phyloP scores from a whole-genome alignment of 2,113 vertebrate species.

The Silurus asotus region DNA sequence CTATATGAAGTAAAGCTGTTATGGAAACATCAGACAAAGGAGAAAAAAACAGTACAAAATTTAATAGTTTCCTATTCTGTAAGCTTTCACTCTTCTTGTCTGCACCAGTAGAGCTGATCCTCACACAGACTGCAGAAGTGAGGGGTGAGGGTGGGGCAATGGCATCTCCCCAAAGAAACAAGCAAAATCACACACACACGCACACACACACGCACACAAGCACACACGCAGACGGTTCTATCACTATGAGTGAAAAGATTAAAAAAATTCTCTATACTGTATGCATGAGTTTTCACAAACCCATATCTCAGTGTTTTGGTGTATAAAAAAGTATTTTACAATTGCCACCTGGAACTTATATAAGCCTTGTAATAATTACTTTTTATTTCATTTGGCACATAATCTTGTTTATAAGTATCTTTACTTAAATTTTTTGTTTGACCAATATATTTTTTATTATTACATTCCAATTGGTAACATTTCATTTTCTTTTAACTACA shows the following conservation, averaged over 20 bases:
- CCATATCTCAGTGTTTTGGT: background rate
- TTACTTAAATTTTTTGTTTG: background rate
- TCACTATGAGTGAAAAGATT: background rate
- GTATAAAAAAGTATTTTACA: background rate
- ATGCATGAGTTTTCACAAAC: background rate
- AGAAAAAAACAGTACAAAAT: background rate
- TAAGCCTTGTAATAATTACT: background rate
- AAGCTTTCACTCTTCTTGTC: constrained; percentile 41
- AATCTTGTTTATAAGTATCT: no score
- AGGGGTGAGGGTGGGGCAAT: background rate
- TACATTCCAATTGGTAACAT: background rate
- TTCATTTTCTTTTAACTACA: background rate
- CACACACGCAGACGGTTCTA: background rate
- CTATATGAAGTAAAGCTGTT: background rate
- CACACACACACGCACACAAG: constrained; percentile 46
- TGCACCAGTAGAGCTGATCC: constrained; percentile 29
- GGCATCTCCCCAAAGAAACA: background rate
- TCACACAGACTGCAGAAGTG: constrained; percentile 4
- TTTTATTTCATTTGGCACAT: no score
- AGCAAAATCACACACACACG: background rate
- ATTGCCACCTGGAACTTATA: background rate
- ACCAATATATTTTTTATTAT: background rate
- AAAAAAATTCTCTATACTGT: background rate
- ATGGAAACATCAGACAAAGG: background rate
- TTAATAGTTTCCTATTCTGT: background rate